phyloP scores from a whole-genome alignment of 2,113 vertebrate species.

The Pelodiscus sinensis region DNA sequence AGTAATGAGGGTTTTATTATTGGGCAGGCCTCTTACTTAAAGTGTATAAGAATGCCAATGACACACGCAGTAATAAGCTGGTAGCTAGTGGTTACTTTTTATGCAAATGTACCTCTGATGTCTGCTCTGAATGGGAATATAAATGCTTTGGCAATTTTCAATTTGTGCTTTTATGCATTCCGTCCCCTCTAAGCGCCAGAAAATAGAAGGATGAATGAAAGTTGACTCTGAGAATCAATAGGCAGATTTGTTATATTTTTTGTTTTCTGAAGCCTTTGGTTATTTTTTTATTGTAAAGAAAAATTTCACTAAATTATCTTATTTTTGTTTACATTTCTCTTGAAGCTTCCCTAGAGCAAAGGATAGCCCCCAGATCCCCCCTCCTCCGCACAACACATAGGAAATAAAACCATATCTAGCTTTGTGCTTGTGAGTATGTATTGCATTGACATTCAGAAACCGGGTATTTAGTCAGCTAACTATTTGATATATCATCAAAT shows the following conservation, averaged over 20 bases:
- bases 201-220: background rate
- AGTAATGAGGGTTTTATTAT: background rate
- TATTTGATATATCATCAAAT: background rate
- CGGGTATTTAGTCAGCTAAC: background rate
- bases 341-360: background rate
- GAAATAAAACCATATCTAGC: fast-evolving
- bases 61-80: background rate
- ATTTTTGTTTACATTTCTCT: background rate
- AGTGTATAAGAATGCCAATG: background rate
- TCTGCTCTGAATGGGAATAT: fast-evolving
- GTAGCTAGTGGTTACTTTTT: background rate
- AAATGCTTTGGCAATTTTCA: background rate
- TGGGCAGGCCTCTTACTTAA: background rate
- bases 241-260: background rate
- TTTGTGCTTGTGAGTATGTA: background rate
- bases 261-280: background rate
- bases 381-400: background rate
- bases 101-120: background rate
- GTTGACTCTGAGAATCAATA: background rate
- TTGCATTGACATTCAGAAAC: too few relatives aligned
- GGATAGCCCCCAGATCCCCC: background rate
- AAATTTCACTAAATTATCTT: background rate
- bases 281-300: background rate
- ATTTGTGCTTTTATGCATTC: background rate
- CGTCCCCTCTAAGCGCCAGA: background rate